Conservation (phyloP, 2,888 invertebrate genomes). For the Tetheella fluctuosa region DNA sequence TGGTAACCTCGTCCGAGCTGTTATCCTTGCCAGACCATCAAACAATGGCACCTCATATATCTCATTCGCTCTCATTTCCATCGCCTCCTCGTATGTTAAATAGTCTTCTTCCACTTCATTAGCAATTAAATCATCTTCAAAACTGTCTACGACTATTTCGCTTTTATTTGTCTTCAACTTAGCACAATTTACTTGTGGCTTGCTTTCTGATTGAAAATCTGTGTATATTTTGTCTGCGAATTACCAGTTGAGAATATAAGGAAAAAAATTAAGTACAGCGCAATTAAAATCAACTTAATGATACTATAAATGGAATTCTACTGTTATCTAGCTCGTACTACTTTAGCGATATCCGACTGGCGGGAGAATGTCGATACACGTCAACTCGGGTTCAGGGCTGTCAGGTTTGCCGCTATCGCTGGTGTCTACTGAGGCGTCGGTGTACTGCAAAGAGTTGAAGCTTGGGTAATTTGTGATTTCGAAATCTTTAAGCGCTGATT, state of each 20-base stretch:
- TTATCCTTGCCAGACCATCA: constrained; percentile 70
- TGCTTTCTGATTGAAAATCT: constrained; percentile 41
- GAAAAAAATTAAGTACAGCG: constrained; percentile 26
- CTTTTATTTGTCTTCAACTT: constrained; percentile 39
- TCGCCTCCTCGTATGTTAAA: constrained; percentile 63
- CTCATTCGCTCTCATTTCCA: constrained; percentile 53
- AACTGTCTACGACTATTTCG: constrained; percentile 41
- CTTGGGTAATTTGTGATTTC: constrained; percentile 48
- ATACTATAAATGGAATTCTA: constrained; percentile 40
- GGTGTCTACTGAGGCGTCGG: constrained; percentile 74
- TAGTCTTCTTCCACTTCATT: constrained; percentile 46
- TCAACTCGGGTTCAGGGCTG: constrained; percentile 73
- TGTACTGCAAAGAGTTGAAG: constrained; percentile 57
- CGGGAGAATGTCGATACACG: constrained; percentile 73
- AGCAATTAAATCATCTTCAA: constrained; percentile 38
- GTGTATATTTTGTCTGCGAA: constrained; percentile 69
- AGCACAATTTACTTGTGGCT: constrained; percentile 45
- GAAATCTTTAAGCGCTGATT: constrained; percentile 45
- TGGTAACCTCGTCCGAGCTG: constrained; percentile 65
- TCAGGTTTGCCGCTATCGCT: constrained; percentile 79
- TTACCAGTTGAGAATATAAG: constrained; percentile 47
- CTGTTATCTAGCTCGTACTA: constrained; percentile 47
- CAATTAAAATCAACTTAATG: constrained; percentile 35
- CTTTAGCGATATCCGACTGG: constrained; percentile 78
- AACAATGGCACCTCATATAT: constrained; percentile 71